A percentile compares a stretch with the other conserved stretches of the same genome.
phyloP scores from a whole-genome alignment of 2,113 vertebrate species.

The Entelurus aequoreus region DNA sequence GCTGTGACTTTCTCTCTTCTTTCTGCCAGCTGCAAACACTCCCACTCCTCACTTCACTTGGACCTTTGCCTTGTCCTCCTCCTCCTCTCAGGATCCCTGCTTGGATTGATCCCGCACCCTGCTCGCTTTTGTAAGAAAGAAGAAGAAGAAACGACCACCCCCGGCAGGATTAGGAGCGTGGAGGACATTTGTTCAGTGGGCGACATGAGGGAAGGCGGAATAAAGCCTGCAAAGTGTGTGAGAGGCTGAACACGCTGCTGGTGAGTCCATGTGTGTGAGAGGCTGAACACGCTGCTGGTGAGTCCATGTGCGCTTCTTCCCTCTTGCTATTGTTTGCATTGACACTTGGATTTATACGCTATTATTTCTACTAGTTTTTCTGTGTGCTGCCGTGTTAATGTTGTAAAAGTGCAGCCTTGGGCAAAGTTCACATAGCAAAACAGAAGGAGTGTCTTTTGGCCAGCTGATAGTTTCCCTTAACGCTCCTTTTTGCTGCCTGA shows the following conservation, averaged over 20 bases:
- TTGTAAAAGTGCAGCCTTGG: conserved; percentile 46
- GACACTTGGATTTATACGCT: no score
- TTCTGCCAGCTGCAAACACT: conserved; percentile 33
- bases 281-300: not conserved
- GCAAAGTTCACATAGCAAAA: conserved; percentile 62
- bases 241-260: no score
- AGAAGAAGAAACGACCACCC: no score
- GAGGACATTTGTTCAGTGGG: conserved; percentile 15
- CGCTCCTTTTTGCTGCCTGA: no score
- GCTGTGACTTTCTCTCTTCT: conserved; percentile 46
- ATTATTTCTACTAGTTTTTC: no score
- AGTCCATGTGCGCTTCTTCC: not conserved
- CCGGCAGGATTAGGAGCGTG: not conserved
- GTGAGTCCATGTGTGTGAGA: conserved; percentile 43
- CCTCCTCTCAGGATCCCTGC: conserved; percentile 26
- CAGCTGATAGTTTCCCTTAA: no score
- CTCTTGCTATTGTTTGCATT: not conserved
- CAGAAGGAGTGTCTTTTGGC: conserved; percentile 44
- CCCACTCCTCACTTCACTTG: conserved; percentile 43
- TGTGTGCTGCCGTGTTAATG: not conserved
- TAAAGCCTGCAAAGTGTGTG: conserved; percentile 54
- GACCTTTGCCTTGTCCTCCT: conserved; percentile 30
- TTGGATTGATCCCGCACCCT: conserved; percentile 3
- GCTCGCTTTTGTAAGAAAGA: not conserved
- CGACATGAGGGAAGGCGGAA: conserved; percentile 48